Evolutionary conservation across 2,888 invertebrate genomes (phyloP).

Genomic region (Drosophila neoperkinsi): DNA sequence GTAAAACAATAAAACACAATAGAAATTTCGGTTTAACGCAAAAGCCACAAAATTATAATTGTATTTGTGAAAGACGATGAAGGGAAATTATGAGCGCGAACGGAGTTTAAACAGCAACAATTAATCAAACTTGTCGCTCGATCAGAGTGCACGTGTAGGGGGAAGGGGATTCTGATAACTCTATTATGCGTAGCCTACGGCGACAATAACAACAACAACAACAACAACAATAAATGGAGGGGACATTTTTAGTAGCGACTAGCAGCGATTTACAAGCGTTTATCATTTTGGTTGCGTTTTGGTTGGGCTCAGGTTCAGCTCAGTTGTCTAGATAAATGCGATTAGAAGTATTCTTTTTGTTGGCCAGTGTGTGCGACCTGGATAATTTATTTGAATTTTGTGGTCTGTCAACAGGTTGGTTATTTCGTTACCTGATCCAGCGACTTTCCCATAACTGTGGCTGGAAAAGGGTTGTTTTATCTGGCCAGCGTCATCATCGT

Average conservation of each 20-base stretch:
- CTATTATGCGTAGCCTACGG: conserved; percentile 58
- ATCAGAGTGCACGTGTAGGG: neutral
- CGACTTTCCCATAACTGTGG: conserved; percentile 30
- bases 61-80: conserved; percentile 70
- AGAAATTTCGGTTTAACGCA: conserved; percentile 65
- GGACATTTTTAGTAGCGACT: conserved; percentile 71
- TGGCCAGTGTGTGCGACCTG: conserved; percentile 6
- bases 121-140: conserved; percentile 67
- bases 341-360: conserved; percentile 57
- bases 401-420: conserved; percentile 74
- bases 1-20: conserved; percentile 60
- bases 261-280: conserved; percentile 74
- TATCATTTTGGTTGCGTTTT: conserved; percentile 58
- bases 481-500: conserved; percentile 55
- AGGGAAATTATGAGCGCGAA: conserved; percentile 75
- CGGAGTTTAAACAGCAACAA: conserved; percentile 62
- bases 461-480: conserved; percentile 65
- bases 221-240: neutral
- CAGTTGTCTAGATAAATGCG: conserved; percentile 67
- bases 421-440: conserved; percentile 50
- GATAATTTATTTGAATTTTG: conserved; percentile 59
- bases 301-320: conserved; percentile 6
- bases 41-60: conserved; percentile 76
- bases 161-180: conserved; percentile 56
- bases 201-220: conserved; percentile 6